Evolutionary conservation across 2,113 vertebrate genomes (phyloP), one percentile per base, ranked within the genome.

Genomic region (Caranx ignobilis): DNA sequence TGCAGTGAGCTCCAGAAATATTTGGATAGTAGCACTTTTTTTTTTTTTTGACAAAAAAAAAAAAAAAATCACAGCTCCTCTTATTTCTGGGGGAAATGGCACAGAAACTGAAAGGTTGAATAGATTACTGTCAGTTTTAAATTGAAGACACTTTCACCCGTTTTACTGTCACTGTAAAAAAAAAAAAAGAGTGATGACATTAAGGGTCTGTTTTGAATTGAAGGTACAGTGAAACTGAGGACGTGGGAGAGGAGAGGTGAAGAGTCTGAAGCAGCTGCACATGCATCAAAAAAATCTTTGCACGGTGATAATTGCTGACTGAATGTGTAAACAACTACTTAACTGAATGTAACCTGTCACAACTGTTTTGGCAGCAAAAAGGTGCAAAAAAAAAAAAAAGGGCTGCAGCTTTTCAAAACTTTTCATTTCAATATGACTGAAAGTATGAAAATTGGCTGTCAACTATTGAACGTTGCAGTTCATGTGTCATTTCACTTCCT

Each of bases 1-100:
- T 75, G 66, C 81, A 82, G 76, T 75, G 79, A 87, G 59, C 69
- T 50, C 76, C 43, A 43, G 41, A 43, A 61, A 81, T 82, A 71
- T 75, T 86, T 86, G 84, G 81, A 77, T 54, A 50, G 75, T 72
- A 73, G 75, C 85, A 82, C 76, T 59, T 69, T 82, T 83, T 71
- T 83, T 71, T 63, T 79, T 71, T 50, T 55, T 37, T 37, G 35
- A 3, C 35, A 37, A 37, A 7, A 4, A 37, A 37, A 37, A 37
- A 4, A 37, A 37, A 37, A 37, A 37, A 37, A 37, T 34, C 26
- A 45, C 6, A 32, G 39, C 63, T 75, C n/a, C 52, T 21, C 9
- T 63, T 74, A 34, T 68, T 71, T 65, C 21, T 73, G 77, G 80
- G 50, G n/a, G 18, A 79, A 79, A 81, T 50, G 73, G 31, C 61